A percentile compares a stretch with the other conserved stretches of the same genome.
Evolutionary conservation across 1,140 invertebrate genomes (phyloP).

Genomic region (Formica selysi): DNA sequence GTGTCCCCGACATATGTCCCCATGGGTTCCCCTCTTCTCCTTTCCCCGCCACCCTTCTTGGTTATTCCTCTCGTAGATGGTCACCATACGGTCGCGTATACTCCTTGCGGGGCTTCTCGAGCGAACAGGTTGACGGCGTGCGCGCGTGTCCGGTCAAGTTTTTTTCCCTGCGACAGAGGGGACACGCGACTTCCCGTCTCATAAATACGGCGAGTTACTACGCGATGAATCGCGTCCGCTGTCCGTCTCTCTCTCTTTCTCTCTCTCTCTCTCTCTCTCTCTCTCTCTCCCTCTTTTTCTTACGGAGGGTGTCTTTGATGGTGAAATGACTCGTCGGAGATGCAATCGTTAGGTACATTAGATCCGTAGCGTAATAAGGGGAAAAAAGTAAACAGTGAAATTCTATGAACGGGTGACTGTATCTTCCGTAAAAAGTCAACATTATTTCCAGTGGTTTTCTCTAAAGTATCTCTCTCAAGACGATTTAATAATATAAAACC

Average conservation of each 20-base stretch:
- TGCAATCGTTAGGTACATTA: neutral
- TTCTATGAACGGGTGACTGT: neutral
- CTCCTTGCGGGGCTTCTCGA: slow-evolving; percentile 34
- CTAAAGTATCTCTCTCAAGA: neutral
- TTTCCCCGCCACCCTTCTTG: neutral
- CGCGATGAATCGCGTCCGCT: slow-evolving; percentile 34
- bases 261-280: neutral
- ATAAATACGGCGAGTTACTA: slow-evolving; percentile 28
- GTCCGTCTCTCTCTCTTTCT: neutral
- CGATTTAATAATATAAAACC: neutral
- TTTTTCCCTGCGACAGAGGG: neutral
- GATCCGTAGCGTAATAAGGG: neutral
- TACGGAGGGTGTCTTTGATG: neutral
- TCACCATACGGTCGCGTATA: slow-evolving; percentile 43
- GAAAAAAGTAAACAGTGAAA: neutral
- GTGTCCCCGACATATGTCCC: slow-evolving; percentile 67
- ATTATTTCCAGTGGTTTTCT: neutral
- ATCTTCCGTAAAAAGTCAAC: too few species aligned
- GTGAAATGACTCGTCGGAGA: neutral
- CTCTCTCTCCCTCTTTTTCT: neutral
- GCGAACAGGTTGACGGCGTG: slow-evolving; percentile 45
- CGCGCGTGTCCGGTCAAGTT: slow-evolving; percentile 39
- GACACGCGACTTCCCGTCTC: slow-evolving; percentile 43
- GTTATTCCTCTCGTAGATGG: slow-evolving; percentile 40
- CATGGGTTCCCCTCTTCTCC: neutral